Evolutionary conservation across 37 sponge, comb jelly and placozoan species (phyloP).

Genomic region (Cliona cf. orientalis): DNA sequence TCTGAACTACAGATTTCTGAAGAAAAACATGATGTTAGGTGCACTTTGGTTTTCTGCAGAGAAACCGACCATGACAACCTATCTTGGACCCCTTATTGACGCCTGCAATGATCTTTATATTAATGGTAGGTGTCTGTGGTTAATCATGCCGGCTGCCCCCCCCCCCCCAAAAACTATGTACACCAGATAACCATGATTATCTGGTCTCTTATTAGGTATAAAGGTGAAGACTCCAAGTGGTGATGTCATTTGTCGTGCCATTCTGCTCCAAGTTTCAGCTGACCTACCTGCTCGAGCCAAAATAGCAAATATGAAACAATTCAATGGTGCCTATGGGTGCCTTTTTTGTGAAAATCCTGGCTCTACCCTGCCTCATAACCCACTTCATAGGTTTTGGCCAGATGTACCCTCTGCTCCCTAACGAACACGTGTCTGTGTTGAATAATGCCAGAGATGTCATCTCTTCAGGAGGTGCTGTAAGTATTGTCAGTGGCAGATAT

Average conservation of each 20-base stretch:
- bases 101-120: neutral
- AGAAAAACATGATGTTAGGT: neutral
- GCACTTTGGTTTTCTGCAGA: neutral
- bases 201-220: neutral
- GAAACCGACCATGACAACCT: neutral
- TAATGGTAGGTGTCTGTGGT: neutral
- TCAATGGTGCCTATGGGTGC: neutral
- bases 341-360: conserved; percentile 1
- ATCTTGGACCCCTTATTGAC: neutral
- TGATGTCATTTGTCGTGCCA: neutral
- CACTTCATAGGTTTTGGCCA: conserved; percentile 9
- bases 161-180: neutral
- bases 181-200: no score
- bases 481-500: no score
- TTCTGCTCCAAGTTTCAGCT: neutral
- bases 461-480: neutral
- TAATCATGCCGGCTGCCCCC: neutral
- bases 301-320: conserved; percentile 7
- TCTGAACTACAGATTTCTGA: neutral
- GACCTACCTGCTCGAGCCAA: conserved; percentile 8
- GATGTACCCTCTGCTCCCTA: neutral
- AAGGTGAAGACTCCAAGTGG: neutral
- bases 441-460: neutral
- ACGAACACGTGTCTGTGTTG: neutral
- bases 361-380: neutral